A percentile compares a stretch with the other conserved stretches of the same genome.
Evolutionary conservation across 2,797 vertebrate genomes (phyloP).

Genomic region (Cichlasoma orientale): DNA sequence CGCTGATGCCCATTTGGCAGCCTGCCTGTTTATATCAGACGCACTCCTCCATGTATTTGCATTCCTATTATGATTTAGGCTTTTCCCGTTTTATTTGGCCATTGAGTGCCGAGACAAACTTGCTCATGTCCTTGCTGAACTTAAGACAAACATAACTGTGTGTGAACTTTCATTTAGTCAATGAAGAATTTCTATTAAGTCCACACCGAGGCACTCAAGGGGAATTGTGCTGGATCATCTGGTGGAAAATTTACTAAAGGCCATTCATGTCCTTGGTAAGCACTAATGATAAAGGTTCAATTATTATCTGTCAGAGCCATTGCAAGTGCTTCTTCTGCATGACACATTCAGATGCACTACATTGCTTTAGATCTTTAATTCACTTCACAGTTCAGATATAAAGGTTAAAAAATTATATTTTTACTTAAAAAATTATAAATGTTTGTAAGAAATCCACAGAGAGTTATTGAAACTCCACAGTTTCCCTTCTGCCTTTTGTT

Average conservation of each 20-base stretch:
- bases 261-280: conserved; percentile 51
- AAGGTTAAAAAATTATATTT: background rate
- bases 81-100: conserved; percentile 83
- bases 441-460: background rate
- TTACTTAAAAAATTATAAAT: background rate
- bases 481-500: background rate
- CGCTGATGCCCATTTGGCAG: conserved; percentile 72
- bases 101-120: conserved; percentile 71
- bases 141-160: conserved; percentile 69
- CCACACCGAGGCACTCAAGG: conserved; percentile 37
- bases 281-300: background rate
- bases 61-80: conserved; percentile 82
- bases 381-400: background rate
- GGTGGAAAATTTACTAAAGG: conserved; percentile 55
- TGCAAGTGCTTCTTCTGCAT: conserved; percentile 19
- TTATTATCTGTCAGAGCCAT: conserved; percentile 20
- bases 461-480: background rate
- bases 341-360: conserved; percentile 35
- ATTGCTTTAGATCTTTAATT: conserved; percentile 30
- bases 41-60: conserved; percentile 79
- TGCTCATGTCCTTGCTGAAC: conserved; percentile 77
- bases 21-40: conserved; percentile 71
- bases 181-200: conserved; percentile 59
- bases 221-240: conserved; percentile 56
- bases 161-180: conserved; percentile 63